A percentile compares a stretch with the other conserved stretches of the same genome.
phyloP scores from a whole-genome alignment of 23 tunicate genomes.

The Aplidium turbinatum region DNA sequence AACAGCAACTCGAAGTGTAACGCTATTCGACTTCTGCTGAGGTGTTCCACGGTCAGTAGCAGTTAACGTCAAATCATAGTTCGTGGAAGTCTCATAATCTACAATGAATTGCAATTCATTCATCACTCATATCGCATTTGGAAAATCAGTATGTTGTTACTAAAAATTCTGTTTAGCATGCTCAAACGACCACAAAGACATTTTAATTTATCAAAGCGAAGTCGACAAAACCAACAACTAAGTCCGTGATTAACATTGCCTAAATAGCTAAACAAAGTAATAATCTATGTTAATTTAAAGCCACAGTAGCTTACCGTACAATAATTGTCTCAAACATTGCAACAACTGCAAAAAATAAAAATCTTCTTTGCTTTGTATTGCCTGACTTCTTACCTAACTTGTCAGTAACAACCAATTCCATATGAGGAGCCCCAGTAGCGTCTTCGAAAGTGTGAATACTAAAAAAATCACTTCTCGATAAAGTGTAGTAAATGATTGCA shows the following conservation, averaged over 20 bases:
- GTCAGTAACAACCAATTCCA: constrained; percentile 47
- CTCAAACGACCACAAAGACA: no score
- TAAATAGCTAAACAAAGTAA: no score
- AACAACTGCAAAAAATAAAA: no score
- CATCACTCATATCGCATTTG: no score
- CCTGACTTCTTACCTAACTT: constrained; percentile 47
- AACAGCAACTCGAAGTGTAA: constrained; percentile 37
- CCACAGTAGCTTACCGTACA: no score
- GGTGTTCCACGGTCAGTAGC: constrained; percentile 78
- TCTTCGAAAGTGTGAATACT: constrained; percentile 42
- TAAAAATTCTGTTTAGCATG: no score
- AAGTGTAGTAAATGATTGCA: constrained; percentile 41
- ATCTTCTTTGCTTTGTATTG: not conserved
- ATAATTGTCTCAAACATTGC: no score
- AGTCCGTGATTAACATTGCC: no score
- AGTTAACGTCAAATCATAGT: constrained; percentile 41
- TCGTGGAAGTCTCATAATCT: constrained; percentile 52
- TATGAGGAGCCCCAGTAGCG: constrained; percentile 67
- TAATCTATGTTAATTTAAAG: not conserved
- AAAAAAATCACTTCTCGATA: constrained; percentile 53
- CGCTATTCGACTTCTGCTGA: constrained; percentile 24
- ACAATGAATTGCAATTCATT: no score
- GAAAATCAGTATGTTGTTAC: no score
- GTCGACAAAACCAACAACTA: no score
- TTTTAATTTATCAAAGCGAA: no score